Evolutionary conservation across 2,113 vertebrate genomes (phyloP), one percentile per base, ranked within the genome.

Genomic region (Centropus bengalensis): DNA sequence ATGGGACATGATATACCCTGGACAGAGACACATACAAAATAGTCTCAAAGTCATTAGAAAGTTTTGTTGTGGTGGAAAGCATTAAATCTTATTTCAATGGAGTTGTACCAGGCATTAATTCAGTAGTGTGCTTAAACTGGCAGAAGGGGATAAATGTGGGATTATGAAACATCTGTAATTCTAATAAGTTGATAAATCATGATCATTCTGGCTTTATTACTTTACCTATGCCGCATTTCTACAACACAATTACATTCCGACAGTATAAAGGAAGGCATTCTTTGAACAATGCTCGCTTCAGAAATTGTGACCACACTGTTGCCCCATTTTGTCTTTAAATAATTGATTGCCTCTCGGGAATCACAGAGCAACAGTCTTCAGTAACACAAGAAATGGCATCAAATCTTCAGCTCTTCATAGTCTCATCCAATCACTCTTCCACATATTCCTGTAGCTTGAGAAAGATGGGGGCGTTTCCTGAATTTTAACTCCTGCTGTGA

Each of bases 161-260:
- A 83, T 66, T 75, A 75, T 60, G 49, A 90, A 64, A 83, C 30
- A 79, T 45, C 19, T 55, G 12, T 20, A 86, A 19, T 74, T 60
- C 30, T 52, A 67, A 47, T 38, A 82, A 95, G 27, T 40, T 67
- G 36, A 26, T 49, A 36, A 85, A 42, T 47, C 6, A 15, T 58
- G 9, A 88, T 68, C 56, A 69, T 26, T 19, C 38, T 64, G 13
- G 11, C 7, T 84, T 69, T 86, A 78, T 62, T 89, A 14, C 75
- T 74, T 89, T 78, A 54, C 82, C 64, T 69, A 71, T 87, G 24
- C 27, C 58, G 97, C 98, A 82, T 99, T 98, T 94, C 98, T 98
- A 27, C 98, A 99, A 84, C 96, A 98, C 89, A 98, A 98, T 88
- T 98, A 96, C 80, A 98, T 99, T 59, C 95, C 95, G 89, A 78